Evolutionary conservation across 2,797 vertebrate species (phyloP), one percentile per base, ranked within the genome.

Genomic region (Helarctos malayanus): DNA sequence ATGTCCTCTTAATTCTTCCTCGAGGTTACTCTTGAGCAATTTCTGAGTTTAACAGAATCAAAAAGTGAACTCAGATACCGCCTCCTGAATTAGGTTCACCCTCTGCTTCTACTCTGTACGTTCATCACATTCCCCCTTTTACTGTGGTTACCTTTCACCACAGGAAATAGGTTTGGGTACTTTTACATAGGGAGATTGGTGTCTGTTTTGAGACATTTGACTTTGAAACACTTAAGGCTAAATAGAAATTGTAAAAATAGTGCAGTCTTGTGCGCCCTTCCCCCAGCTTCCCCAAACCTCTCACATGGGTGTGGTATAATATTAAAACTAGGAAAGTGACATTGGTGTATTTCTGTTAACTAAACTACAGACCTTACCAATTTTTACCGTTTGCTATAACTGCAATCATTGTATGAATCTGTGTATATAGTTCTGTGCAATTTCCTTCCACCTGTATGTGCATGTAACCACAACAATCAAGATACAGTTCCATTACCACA

Each of bases 181-280:
- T 94, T 83, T 79, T 45, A 78, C 23, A 1, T 21, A 6, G 11
- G 18, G 16, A 75, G 18, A 79, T 4, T 93, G 41, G 41, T 9
- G 25, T 84, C 23, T 63, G 71, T 63, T 78, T 57, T 57, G 1
- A 85, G 38, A 45, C 19, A 56, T 80, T 45, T 63, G 61, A 47
- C n/a, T 83, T 88, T 45, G 52, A 65, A 85, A 80, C 73, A 73
- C 80, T 61, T 95, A 73, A 45, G n/a, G 1, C 19, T 96, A 19
- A 84, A 23, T 12, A 63, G 15, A 73, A 45, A 25, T 75, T n/a
- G 14, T 57, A 68, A n/a, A 85, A 89, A 18, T 49, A 57, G 35
- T 23, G 19, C 10, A 52, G 23, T 68, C 57, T 38, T 45, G 8
- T 3, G 10, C 5, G 61, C 25, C 18, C 59, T 52, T 84, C 8